Conservation (phyloP, 2,888 invertebrate species). For the Pomacea canaliculata region DNA sequence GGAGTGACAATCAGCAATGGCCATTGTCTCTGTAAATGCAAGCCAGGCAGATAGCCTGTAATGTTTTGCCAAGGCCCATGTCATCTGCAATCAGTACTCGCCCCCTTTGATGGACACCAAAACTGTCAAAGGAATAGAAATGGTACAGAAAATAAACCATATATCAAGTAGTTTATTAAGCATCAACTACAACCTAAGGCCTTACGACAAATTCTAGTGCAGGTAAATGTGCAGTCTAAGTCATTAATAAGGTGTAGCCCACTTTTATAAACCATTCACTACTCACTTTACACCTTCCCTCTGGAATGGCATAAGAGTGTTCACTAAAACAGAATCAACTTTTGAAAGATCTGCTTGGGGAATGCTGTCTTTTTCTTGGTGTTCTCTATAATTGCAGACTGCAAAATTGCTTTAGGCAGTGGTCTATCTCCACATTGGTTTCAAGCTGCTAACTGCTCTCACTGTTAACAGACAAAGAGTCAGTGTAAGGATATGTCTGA, state of each 20-base stretch:
- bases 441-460: conserved; percentile 74
- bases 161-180: not conserved
- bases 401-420: conserved; percentile 76
- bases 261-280: too few relatives aligned
- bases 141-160: not conserved
- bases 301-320: conserved; percentile 88
- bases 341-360: conserved; percentile 67
- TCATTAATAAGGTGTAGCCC: too few relatives aligned
- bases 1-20: conserved; percentile 93
- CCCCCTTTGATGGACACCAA: conserved; percentile 85
- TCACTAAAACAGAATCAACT: conserved; percentile 79
- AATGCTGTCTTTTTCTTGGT: conserved; percentile 36
- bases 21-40: conserved; percentile 89
- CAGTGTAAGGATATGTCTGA: not conserved
- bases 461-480: conserved; percentile 39
- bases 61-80: conserved; percentile 97
- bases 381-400: conserved; percentile 46
- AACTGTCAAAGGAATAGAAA: conserved; percentile 73
- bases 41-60: conserved; percentile 91
- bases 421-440: conserved; percentile 77
- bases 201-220: too few relatives aligned
- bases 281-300: conserved; percentile 79
- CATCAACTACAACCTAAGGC: too few relatives aligned
- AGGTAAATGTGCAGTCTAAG: too few relatives aligned
- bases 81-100: conserved; percentile 94